A percentile compares a stretch with the other conserved stretches of the same genome.
Evolutionary conservation across 2,113 vertebrate genomes (phyloP).

Genomic region (Australoheros scitulus): DNA sequence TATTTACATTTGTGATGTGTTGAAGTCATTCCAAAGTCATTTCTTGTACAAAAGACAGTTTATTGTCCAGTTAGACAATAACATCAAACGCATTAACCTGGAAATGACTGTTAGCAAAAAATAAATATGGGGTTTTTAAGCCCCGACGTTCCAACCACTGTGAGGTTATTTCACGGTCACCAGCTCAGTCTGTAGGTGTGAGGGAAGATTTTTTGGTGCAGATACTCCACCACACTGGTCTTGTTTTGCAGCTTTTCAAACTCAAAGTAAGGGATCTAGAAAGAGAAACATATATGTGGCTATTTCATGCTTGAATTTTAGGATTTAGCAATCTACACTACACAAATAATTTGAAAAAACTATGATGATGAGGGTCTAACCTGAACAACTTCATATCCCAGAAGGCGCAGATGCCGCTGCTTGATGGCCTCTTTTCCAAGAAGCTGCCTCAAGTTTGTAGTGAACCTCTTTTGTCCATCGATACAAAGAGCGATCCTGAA

Average conservation of each 20-base stretch:
- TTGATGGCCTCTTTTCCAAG: slow-evolving; percentile 91
- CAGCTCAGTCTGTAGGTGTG: slow-evolving; percentile 75
- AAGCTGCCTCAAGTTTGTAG: slow-evolving; percentile 78
- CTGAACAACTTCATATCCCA: slow-evolving; percentile 93
- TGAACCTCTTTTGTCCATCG: slow-evolving; percentile 88
- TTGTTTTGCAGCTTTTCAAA: slow-evolving; percentile 76
- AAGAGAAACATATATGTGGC: neutral
- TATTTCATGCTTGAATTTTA: rapidly evolving
- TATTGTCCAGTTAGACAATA: slow-evolving; percentile 49
- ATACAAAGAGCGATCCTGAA: slow-evolving; percentile 89
- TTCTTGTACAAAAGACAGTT: slow-evolving; percentile 41
- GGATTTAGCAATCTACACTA: neutral
- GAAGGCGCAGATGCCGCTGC: slow-evolving; percentile 87
- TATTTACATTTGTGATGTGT: slow-evolving; percentile 16
- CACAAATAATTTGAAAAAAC: neutral
- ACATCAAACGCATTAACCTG: slow-evolving; percentile 8
- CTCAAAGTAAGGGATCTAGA: slow-evolving; percentile 90
- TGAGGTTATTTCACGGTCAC: slow-evolving; percentile 49
- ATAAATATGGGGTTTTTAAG: slow-evolving; percentile 24
- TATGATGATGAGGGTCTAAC: slow-evolving; percentile 61
- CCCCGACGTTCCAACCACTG: neutral
- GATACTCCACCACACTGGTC: slow-evolving; percentile 82
- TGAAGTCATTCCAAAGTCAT: slow-evolving; percentile 35
- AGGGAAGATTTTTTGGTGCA: slow-evolving; percentile 90
- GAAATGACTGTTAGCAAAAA: slow-evolving; percentile 7